Percentiles rank a stretch among this genome's conserved stretches.
phyloP scores from a whole-genome alignment of 2,113 vertebrate genomes.

The Saccopteryx leptura region DNA sequence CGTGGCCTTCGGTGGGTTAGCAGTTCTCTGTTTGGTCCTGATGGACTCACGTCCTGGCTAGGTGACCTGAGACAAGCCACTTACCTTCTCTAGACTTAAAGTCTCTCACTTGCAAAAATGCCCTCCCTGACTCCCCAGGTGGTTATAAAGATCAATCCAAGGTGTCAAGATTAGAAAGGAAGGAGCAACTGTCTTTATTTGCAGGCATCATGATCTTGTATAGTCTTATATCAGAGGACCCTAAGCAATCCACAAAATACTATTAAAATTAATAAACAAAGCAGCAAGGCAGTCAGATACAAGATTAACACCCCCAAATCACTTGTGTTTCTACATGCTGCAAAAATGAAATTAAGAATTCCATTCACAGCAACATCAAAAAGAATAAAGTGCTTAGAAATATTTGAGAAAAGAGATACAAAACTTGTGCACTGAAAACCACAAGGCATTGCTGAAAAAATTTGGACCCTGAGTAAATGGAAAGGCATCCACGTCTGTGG shows the following conservation, averaged over 20 bases:
- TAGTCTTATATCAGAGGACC: background rate
- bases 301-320: background rate
- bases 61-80: background rate
- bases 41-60: background rate
- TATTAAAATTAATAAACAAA: background rate
- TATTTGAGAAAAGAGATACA: background rate
- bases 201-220: background rate
- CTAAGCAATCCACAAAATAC: background rate
- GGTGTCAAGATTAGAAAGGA: background rate
- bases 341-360: conserved; percentile 53
- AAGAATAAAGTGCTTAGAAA: conserved; percentile 25
- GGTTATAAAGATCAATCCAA: background rate
- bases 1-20: background rate
- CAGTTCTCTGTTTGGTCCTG: background rate
- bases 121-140: background rate
- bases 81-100: background rate
- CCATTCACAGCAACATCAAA: background rate
- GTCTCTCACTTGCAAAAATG: background rate
- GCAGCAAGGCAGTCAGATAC: background rate
- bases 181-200: background rate
- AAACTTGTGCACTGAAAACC: background rate
- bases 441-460: background rate
- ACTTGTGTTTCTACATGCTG: background rate
- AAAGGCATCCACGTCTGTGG: background rate
- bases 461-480: background rate